Evolutionary conservation across 2,113 vertebrate species (phyloP), one percentile per base, ranked within the genome.

Genomic region (Vidua chalybeata): DNA sequence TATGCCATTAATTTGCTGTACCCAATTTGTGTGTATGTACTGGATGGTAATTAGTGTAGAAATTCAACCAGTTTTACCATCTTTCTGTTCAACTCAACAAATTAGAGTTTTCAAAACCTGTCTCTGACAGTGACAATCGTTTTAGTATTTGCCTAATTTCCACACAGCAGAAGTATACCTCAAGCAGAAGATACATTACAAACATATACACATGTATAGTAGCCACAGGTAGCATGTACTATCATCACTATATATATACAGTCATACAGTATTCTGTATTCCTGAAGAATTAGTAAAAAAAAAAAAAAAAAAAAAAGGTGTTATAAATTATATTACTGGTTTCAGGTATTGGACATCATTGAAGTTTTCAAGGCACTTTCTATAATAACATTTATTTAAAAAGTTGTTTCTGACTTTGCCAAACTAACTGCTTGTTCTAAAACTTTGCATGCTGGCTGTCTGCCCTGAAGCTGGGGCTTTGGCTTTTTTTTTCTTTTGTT

Each of bases 401-500:
- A 79, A 84, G 39, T 61, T 68, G 35, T 48, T 96, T 88, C 82
- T 88, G 87, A 81, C 61, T 90, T 86, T 86, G 88, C 64, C 88
- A 92, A 88, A 94, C 59, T 80, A 94, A 93, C 68, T 68, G 52
- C 64, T 86, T 88, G 56, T 69, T 94, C 85, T 94, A 84, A 75
- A 90, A 92, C 66, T 93, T 91, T 92, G 90, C 3, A 3, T 67
- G 48, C 56, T 96, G 95, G 90, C 75, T 81, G 52, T 30, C 64
- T 66, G 85, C 88, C 95, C 72, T 68, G 55, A 77, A 77, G 45
- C 31, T 86, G 51, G 30, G 3, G 7, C 15, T 10, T 49, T 61
- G 19, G 2, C 3, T 18, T 24, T 24, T 37, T 79, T 27, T 9
- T 21, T 6, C 1, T 20, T 67, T 49, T 51, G 20, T 83, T 84